Conservation (phyloP, 2,797 vertebrate genomes). For the Fistularia commersonii region DNA sequence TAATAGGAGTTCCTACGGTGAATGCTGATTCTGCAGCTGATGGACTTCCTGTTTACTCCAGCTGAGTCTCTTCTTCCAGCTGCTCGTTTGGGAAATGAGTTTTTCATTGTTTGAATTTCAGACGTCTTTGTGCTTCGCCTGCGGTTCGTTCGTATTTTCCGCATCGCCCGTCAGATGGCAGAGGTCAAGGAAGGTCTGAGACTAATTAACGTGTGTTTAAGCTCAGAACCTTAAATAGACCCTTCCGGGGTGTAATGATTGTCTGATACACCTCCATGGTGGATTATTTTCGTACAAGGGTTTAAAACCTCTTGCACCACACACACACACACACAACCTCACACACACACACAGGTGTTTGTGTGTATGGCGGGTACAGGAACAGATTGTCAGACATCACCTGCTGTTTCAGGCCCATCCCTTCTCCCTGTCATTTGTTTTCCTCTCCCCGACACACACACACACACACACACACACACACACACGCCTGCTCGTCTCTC, state of each 20-base stretch:
- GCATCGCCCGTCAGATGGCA: too few species aligned
- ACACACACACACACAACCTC: neutral
- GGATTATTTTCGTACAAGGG: slow-evolving; percentile 6
- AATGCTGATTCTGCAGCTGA: too few species aligned
- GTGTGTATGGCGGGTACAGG: slow-evolving; percentile 9
- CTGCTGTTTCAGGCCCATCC: slow-evolving; percentile 48
- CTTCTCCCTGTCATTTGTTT: slow-evolving; percentile 35
- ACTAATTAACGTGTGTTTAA: too few species aligned
- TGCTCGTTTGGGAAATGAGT: neutral
- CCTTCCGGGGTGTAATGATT: too few species aligned
- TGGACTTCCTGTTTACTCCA: too few species aligned
- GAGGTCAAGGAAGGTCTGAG: too few species aligned
- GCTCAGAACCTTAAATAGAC: too few species aligned
- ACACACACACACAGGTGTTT: slow-evolving; percentile 10
- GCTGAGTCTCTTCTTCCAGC: neutral
- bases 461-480: neutral
- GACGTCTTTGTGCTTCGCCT: too few species aligned
- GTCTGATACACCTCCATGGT: neutral
- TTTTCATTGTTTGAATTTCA: neutral
- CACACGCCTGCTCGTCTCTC: slow-evolving; percentile 8
- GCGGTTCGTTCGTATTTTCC: too few species aligned
- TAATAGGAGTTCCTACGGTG: too few species aligned
- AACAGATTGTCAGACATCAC: slow-evolving; percentile 52
- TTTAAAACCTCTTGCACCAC: neutral
- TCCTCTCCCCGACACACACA: neutral